Evolutionary conservation across 1,140 invertebrate genomes (phyloP).

Genomic region (Sarcophaga peregrina): DNA sequence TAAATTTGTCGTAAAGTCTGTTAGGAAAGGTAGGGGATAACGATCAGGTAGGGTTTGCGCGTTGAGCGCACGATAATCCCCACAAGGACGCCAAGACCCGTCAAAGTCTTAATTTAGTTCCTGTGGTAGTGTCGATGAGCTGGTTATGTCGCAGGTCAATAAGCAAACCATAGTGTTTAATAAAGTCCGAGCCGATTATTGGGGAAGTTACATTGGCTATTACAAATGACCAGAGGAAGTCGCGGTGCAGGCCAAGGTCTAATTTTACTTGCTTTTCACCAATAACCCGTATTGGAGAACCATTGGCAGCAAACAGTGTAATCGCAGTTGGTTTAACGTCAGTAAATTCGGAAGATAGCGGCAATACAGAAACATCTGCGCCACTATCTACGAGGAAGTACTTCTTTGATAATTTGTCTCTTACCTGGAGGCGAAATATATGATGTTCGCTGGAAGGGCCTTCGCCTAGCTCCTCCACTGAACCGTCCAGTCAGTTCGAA

Average conservation of each 20-base stretch:
- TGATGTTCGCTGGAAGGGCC: background rate
- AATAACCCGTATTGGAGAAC: background rate
- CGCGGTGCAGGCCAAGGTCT: background rate
- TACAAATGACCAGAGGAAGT: constrained; percentile 34
- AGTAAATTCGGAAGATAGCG: background rate
- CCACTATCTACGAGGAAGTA: constrained; percentile 20
- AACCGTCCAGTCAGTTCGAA: background rate
- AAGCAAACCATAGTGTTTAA: constrained; percentile 5
- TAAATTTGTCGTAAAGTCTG: constrained; percentile 49
- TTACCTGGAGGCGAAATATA: constrained; percentile 18
- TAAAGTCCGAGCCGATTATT: constrained; percentile 27
- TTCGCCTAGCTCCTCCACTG: background rate
- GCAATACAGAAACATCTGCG: constrained; percentile 13
- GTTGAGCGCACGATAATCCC: background rate
- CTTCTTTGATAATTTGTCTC: background rate
- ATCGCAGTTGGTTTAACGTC: background rate
- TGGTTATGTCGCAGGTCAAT: background rate
- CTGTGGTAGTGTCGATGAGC: background rate
- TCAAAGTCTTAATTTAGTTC: background rate
- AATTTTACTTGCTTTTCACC: background rate
- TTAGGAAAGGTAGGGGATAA: constrained; percentile 46
- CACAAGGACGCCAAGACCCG: background rate
- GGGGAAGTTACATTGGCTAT: constrained; percentile 9
- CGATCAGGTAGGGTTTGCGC: constrained; percentile 51
- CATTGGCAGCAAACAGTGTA: constrained; percentile 16